These are phyloP conservation scores for Escarpia spicata DNA, from an alignment of 2,888 invertebrate species.

Conservation along the genomic window DNA sequence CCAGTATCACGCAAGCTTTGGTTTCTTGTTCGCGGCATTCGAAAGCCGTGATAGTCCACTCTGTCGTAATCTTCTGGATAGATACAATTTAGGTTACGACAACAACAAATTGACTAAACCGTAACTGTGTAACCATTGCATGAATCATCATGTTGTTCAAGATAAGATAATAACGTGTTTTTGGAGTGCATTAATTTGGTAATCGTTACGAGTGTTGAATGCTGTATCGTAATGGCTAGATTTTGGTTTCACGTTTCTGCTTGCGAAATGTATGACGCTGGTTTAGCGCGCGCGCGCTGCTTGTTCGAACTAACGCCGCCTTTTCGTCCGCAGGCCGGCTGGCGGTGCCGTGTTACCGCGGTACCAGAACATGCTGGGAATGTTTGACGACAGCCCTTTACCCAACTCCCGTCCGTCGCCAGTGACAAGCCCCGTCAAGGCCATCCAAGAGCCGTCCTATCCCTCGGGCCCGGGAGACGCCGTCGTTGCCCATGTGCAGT, in stretches of 20 bases:
- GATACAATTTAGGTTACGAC: no score
- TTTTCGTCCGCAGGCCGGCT: constrained; percentile 28
- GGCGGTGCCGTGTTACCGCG: constrained; percentile 33
- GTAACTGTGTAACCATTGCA: no score
- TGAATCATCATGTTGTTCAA: no score
- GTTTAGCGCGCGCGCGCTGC: background rate
- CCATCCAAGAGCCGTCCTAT: background rate
- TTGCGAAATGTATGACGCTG: background rate
- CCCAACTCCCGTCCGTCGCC: background rate
- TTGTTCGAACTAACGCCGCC: background rate
- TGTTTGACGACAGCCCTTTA: constrained; percentile 40
- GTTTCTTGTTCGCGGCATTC: no score
- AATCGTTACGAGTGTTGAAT: background rate
- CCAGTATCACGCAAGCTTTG: no score
- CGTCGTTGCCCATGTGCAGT: constrained; percentile 50
- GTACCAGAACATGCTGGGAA: constrained; percentile 43
- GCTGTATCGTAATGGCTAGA: background rate
- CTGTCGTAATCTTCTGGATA: no score
- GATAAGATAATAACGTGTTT: no score
- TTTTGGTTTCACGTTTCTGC: background rate
- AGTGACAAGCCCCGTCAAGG: background rate
- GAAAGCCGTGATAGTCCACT: no score
- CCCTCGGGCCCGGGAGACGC: constrained; percentile 29
- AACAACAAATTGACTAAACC: no score
- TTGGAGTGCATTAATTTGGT: background rate